Evolutionary conservation across 1,140 invertebrate species (phyloP).

Genomic region (Stegodyphus mimosarum): DNA sequence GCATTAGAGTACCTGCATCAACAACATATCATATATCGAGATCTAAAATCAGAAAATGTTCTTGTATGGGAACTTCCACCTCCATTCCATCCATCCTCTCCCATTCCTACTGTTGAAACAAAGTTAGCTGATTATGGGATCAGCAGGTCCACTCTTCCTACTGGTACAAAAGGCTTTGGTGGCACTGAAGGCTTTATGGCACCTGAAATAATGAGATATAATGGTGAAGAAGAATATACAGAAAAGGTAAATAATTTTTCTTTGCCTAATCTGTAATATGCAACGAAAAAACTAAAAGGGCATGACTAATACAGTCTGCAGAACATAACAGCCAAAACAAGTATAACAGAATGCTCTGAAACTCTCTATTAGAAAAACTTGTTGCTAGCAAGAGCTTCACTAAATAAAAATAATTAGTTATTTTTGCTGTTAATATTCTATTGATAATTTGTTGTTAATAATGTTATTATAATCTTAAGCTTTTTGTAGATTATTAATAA

Average conservation of each 20-base stretch:
- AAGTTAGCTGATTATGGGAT: constrained; percentile 98
- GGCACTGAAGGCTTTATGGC: constrained; percentile 99
- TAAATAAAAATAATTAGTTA: too few species aligned
- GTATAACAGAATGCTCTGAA: too few species aligned
- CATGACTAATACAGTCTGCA: too few species aligned
- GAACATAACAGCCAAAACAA: too few species aligned
- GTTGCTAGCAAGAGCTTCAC: too few species aligned
- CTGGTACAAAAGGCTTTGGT: constrained; percentile 96
- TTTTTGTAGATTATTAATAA: too few species aligned
- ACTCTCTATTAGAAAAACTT: too few species aligned
- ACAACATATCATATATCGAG: constrained; percentile 93
- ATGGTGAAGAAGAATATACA: constrained; percentile 98
- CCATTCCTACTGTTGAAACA: constrained; percentile 76
- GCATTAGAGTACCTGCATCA: constrained; percentile 96
- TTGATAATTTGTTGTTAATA: too few species aligned
- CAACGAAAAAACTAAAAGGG: too few species aligned
- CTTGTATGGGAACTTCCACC: constrained; percentile 93
- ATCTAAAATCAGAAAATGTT: constrained; percentile 98
- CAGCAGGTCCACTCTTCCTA: constrained; percentile 85
- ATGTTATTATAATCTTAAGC: too few species aligned
- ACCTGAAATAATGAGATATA: constrained; percentile 97
- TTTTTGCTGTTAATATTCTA: too few species aligned
- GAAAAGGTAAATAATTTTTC: constrained; percentile 79
- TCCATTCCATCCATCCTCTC: constrained; percentile 71
- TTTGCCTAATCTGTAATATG: too few species aligned